Percentiles rank a stretch among this genome's conserved stretches.
These are phyloP conservation scores for Tragelaphus oryx DNA, from an alignment of 2,797 vertebrate genomes.

Conservation along the genomic window DNA sequence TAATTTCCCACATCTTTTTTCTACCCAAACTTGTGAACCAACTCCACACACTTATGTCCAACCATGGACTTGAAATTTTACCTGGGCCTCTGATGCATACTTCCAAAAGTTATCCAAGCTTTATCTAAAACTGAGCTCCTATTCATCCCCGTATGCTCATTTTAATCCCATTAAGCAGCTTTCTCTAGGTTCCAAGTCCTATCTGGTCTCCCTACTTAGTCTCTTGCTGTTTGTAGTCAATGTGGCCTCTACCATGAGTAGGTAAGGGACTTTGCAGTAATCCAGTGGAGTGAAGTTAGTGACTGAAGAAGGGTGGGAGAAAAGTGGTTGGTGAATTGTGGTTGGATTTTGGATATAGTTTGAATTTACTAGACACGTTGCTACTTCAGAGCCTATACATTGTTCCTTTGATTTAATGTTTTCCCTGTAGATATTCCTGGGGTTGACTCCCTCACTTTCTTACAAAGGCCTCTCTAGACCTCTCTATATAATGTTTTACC, in stretches of 20 bases:
- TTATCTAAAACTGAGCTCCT: neutral
- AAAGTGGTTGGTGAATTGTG: neutral
- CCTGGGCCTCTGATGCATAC: neutral
- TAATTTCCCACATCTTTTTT: neutral
- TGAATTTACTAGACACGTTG: neutral
- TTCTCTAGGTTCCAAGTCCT: neutral
- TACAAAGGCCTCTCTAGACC: neutral
- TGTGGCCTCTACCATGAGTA: neutral
- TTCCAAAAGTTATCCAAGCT: neutral
- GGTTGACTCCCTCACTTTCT: neutral
- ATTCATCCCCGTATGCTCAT: neutral
- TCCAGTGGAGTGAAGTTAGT: neutral
- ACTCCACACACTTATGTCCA: neutral
- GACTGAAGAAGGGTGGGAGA: neutral
- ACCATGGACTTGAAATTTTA: neutral
- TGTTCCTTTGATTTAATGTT: neutral
- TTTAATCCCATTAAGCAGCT: neutral
- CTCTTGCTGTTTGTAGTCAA: too few relatives aligned
- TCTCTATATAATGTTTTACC: neutral
- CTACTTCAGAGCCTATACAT: neutral
- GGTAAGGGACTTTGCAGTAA: neutral
- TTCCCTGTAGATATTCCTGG: neutral
- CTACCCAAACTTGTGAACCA: neutral
- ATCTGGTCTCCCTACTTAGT: neutral
- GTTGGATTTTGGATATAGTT: neutral